A percentile compares a stretch with the other conserved stretches of the same genome.
phyloP scores from a whole-genome alignment of 2,113 vertebrate genomes.

The Anthoscopus minutus region DNA sequence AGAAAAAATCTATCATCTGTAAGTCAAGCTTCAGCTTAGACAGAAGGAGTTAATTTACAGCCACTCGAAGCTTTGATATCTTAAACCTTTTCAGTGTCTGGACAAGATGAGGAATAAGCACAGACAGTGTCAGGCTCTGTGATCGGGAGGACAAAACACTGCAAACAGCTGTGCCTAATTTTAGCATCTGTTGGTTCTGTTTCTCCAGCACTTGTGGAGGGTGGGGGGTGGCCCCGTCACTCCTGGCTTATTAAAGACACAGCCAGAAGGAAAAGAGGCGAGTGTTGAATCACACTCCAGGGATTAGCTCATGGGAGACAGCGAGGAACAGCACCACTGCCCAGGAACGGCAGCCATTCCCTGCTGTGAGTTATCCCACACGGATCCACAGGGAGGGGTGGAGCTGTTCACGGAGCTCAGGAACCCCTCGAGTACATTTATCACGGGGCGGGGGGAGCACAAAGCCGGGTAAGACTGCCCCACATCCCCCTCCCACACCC shows the following conservation, averaged over 20 bases:
- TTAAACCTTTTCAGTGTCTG: constrained; percentile 35
- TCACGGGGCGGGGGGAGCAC: fast-evolving
- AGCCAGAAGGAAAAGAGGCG: not conserved
- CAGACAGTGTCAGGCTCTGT: constrained; percentile 29
- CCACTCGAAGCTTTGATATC: constrained; percentile 19
- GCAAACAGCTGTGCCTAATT: constrained; percentile 39
- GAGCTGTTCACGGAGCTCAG: not conserved
- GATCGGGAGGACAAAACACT: constrained; percentile 14
- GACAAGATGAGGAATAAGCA: constrained; percentile 36
- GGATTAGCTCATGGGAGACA: not conserved
- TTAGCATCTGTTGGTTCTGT: constrained; percentile 43
- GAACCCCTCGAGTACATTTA: fast-evolving
- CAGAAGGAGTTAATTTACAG: constrained; percentile 37
- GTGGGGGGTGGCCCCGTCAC: not conserved
- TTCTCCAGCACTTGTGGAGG: not conserved
- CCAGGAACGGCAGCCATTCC: fast-evolving
- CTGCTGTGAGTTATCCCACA: not conserved
- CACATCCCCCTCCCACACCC: fast-evolving
- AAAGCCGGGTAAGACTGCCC: not conserved
- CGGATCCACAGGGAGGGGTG: fast-evolving
- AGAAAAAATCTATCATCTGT: not conserved
- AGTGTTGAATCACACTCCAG: not conserved
- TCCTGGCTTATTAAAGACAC: constrained; percentile 19
- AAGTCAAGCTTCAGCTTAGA: not conserved
- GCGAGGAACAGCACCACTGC: fast-evolving